A percentile compares a stretch with the other conserved stretches of the same genome.
Evolutionary conservation across 1,140 invertebrate genomes (phyloP).

Genomic region (Eciton burchellii): DNA sequence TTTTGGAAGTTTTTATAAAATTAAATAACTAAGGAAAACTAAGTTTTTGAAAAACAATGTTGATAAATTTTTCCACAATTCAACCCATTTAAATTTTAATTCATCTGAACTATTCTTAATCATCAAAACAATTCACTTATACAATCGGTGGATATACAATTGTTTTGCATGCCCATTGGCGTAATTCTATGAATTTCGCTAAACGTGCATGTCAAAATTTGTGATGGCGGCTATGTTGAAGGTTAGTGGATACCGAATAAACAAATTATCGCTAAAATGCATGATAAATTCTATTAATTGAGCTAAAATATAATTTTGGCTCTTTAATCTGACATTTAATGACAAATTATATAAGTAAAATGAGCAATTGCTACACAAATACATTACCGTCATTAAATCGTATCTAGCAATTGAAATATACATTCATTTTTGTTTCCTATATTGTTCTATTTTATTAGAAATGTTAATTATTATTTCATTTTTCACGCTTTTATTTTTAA

Average conservation of each 20-base stretch:
- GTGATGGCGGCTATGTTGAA: slow-evolving; percentile 81
- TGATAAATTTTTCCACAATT: no score
- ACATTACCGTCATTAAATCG: background rate
- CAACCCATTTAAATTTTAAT: no score
- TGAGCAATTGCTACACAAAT: background rate
- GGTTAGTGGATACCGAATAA: slow-evolving; percentile 80
- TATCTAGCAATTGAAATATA: background rate
- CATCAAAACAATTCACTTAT: background rate
- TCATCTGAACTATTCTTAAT: no score
- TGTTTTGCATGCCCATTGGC: slow-evolving; percentile 53
- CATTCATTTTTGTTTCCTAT: background rate
- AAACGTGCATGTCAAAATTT: slow-evolving; percentile 78
- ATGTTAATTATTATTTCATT: background rate
- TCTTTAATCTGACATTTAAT: background rate
- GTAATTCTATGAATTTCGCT: slow-evolving; percentile 31
- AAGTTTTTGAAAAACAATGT: no score
- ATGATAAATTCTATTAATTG: background rate
- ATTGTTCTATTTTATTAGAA: background rate
- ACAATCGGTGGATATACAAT: background rate
- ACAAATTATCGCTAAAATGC: slow-evolving; percentile 55
- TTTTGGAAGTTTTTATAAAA: background rate
- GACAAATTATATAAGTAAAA: background rate
- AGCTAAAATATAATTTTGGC: background rate
- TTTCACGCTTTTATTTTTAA: slow-evolving; percentile 6
- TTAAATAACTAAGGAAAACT: no score